Evolutionary conservation across 2,797 vertebrate species (phyloP), one percentile per base, ranked within the genome.

Genomic region (Enteromius treurensis): DNA sequence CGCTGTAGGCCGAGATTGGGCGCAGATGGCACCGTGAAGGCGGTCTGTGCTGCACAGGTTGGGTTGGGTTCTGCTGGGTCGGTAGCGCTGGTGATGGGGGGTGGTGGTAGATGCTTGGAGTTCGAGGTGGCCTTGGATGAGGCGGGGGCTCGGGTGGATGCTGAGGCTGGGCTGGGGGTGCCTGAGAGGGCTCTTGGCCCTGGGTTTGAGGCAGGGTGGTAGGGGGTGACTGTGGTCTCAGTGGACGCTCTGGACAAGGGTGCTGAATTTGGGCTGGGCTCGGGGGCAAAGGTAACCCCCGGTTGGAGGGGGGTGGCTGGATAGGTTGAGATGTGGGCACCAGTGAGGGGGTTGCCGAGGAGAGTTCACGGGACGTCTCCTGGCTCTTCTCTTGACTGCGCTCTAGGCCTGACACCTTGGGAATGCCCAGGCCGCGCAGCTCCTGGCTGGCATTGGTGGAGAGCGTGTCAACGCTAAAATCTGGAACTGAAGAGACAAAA

Each of bases 321-420:
- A 34, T 77, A 0, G 73, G 85, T 81, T 71, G 77, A 91, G 91
- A 91, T 88, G 91, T 91, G 8, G 95, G 87, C 86, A 94, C 95
- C 78, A 95, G 94, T 64, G 92, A 45, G 0, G 92, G 76, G 0
- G 81, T 83, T 40, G 74, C 64, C 14, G 26, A 62, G 42, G 92
- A 92, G 0, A 92, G 88, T 79, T 97, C 96, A 90, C 94, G 95
- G 90, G 94, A 95, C 90, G 94, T 94, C 90, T 98, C 97, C 93
- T 96, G 96, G 92, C 96, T 99, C 92, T 95, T 96, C 94, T 99
- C 97, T 93, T 98, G 98, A 88, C 98, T 99, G 89, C 97, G 95
- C 93, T 98, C 98, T 98, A 99, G 93, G 93, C 98, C 98, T 85
- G 98, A 99, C 91, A 99, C 96, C 95, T 97, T 96, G 79, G 95